Evolutionary conservation across 1,140 invertebrate genomes (phyloP).

Genomic region (Capitella teleta): DNA sequence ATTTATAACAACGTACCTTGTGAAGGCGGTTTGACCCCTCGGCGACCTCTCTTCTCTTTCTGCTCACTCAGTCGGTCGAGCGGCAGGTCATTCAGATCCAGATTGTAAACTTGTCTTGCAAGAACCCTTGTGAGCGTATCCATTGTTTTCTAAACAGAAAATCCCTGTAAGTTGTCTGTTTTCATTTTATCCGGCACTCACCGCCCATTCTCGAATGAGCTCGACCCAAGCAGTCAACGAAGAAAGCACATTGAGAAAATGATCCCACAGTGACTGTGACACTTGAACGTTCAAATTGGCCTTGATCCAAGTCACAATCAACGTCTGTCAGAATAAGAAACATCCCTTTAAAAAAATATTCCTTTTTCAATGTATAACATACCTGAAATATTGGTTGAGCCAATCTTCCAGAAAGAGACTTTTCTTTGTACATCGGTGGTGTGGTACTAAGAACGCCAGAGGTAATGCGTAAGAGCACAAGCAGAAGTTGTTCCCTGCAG

Average conservation of each 20-base stretch:
- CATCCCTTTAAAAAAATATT: neutral
- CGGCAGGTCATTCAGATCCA: slow-evolving; percentile 81
- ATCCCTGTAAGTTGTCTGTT: no score
- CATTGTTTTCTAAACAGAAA: slow-evolving; percentile 76
- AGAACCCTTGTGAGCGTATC: slow-evolving; percentile 85
- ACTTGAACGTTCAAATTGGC: slow-evolving; percentile 90
- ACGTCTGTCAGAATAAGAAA: slow-evolving; percentile 58
- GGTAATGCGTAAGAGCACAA: slow-evolving; percentile 84
- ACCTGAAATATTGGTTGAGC: slow-evolving; percentile 77
- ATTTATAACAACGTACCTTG: neutral
- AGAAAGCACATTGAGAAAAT: slow-evolving; percentile 76
- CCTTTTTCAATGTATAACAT: slow-evolving; percentile 5
- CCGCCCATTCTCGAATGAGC: slow-evolving; percentile 88
- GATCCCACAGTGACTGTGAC: slow-evolving; percentile 80
- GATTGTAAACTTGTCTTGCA: slow-evolving; percentile 80
- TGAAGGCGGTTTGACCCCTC: neutral
- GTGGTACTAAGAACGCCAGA: slow-evolving; percentile 71
- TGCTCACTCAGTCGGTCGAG: slow-evolving; percentile 73
- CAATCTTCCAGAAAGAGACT: slow-evolving; percentile 66
- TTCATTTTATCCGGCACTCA: no score
- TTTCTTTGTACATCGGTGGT: slow-evolving; percentile 60
- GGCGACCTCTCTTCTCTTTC: slow-evolving; percentile 52
- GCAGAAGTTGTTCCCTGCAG: slow-evolving; percentile 68
- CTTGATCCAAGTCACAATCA: slow-evolving; percentile 97
- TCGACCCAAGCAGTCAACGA: slow-evolving; percentile 89